phyloP scores from a whole-genome alignment of 2,888 invertebrate species.

The Nomada lathburiana region DNA sequence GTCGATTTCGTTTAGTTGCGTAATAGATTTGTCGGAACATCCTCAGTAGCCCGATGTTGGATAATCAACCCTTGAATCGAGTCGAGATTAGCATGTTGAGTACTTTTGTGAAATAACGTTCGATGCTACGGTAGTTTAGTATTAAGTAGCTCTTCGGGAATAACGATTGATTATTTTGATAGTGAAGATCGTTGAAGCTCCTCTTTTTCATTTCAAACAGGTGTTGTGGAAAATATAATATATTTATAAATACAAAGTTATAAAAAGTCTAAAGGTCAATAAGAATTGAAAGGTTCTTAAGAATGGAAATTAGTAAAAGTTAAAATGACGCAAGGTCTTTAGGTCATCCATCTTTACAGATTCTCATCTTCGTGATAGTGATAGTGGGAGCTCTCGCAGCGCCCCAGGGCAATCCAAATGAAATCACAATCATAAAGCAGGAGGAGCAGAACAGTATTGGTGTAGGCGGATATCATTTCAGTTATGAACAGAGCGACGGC shows the following conservation, averaged over 20 bases:
- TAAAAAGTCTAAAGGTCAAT: neutral
- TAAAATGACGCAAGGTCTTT: neutral
- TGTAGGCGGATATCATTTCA: conserved; percentile 82
- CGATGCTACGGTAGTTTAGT: neutral
- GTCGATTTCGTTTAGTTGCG: conserved; percentile 8
- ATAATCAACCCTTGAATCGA: neutral
- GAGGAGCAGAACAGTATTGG: conserved; percentile 83
- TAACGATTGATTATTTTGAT: neutral
- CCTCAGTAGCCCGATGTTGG: neutral
- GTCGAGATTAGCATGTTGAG: neutral
- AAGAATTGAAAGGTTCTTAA: neutral
- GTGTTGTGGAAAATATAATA: neutral
- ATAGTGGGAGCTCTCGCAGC: conserved; percentile 75
- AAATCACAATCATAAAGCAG: conserved; percentile 80
- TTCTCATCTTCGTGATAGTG: conserved; percentile 70
- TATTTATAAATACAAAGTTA: neutral
- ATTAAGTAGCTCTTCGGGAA: too few relatives aligned
- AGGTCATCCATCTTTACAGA: conserved; percentile 39
- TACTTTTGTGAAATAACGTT: neutral
- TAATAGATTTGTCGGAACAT: conserved; percentile 3
- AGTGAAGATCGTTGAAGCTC: too few relatives aligned
- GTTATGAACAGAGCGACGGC: conserved; percentile 83
- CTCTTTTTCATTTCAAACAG: too few relatives aligned
- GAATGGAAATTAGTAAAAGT: neutral
- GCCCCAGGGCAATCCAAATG: conserved; percentile 79